A percentile compares a stretch with the other conserved stretches of the same genome.
phyloP scores from a whole-genome alignment of 2,888 invertebrate genomes.

The Hartigia nigra region DNA sequence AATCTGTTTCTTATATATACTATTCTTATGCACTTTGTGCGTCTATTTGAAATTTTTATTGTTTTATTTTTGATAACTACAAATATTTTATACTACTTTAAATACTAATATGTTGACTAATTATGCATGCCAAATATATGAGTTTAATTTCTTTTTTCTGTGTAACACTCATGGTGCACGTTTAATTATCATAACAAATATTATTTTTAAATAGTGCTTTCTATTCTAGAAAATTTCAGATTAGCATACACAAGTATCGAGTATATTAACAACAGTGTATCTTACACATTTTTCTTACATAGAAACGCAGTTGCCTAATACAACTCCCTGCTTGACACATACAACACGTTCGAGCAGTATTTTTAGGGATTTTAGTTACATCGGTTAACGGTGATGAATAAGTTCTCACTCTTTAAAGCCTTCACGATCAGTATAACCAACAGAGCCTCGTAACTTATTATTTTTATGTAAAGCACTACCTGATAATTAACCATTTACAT shows the following conservation, averaged over 20 bases:
- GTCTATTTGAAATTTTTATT: neutral
- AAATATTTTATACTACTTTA: neutral
- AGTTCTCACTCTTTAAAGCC: constrained; percentile 28
- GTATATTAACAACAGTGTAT: neutral
- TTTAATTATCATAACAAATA: neutral
- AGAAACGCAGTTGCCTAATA: neutral
- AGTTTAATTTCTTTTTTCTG: neutral
- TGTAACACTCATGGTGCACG: neutral
- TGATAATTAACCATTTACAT: neutral
- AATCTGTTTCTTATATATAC: neutral
- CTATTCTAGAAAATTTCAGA: neutral
- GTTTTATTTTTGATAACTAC: neutral
- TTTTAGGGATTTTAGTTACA: neutral
- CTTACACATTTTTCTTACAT: neutral
- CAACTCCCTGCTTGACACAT: neutral
- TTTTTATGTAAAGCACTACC: neutral
- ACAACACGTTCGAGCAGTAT: neutral
- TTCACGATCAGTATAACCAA: constrained; percentile 20
- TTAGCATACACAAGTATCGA: neutral
- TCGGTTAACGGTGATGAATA: constrained; percentile 33
- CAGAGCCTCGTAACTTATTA: neutral
- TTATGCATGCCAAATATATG: neutral
- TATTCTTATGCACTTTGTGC: neutral
- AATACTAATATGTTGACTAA: neutral
- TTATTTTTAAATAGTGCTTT: neutral